phyloP scores from a whole-genome alignment of 2,113 vertebrate genomes.

The Ondatra zibethicus region DNA sequence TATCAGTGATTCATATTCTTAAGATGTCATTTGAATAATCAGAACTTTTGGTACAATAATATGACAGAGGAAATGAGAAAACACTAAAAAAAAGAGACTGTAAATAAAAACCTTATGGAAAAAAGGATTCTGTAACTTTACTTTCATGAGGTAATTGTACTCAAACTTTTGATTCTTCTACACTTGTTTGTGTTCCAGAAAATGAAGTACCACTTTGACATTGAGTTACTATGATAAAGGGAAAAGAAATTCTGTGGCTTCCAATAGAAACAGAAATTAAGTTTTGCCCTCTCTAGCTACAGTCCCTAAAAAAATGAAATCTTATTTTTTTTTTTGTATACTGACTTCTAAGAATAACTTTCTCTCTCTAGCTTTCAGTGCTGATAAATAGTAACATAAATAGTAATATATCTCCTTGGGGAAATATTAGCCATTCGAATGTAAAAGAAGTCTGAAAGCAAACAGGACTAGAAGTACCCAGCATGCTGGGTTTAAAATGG shows the following conservation, averaged over 20 bases:
- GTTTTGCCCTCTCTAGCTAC: background rate
- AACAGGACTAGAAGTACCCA: background rate
- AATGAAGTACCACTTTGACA: background rate
- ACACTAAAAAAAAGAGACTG: background rate
- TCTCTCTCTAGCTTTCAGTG: background rate
- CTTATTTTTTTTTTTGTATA: background rate
- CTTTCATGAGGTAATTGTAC: background rate
- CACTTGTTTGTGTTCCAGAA: background rate
- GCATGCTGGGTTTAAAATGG: background rate
- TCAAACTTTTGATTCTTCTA: background rate
- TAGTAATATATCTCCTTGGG: background rate
- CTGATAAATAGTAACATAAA: background rate
- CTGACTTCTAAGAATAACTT: background rate
- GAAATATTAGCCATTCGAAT: background rate
- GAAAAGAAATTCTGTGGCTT: background rate
- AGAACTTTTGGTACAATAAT: background rate
- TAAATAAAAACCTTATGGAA: background rate
- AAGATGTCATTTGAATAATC: conserved; percentile 4
- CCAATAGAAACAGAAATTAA: background rate
- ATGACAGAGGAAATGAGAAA: background rate
- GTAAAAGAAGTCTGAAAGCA: conserved; percentile 35
- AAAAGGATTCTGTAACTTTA: background rate
- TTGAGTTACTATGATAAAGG: background rate
- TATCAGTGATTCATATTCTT: background rate
- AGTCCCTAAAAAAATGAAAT: background rate